These are phyloP conservation scores for Drosophila algonquin DNA, from an alignment of 2,888 invertebrate species.

Conservation along the genomic window DNA sequence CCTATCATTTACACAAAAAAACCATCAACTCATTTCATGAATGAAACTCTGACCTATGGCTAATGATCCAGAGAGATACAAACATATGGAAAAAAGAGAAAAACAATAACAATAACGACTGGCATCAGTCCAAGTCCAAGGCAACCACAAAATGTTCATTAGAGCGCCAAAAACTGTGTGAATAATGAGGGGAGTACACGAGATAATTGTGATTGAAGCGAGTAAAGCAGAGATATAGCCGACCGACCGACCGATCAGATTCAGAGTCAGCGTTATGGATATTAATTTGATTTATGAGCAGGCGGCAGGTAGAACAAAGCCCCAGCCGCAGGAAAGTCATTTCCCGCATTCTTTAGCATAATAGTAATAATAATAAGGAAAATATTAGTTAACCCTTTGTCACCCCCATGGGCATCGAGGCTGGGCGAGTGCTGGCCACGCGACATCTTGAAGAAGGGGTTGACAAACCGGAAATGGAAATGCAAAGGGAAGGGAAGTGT, in stretches of 20 bases:
- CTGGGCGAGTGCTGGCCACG: slow-evolving; percentile 75
- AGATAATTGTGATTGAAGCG: slow-evolving; percentile 48
- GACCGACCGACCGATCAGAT: slow-evolving; percentile 26
- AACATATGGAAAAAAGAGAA: slow-evolving; percentile 15
- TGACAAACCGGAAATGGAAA: slow-evolving; percentile 37
- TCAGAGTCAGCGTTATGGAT: slow-evolving; percentile 27
- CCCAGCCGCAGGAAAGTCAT: slow-evolving; percentile 40
- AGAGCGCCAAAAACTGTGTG: slow-evolving; percentile 53
- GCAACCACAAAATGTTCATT: slow-evolving; percentile 71
- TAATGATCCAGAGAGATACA: slow-evolving; percentile 67
- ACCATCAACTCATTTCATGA: slow-evolving; percentile 52
- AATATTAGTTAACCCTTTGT: slow-evolving; percentile 73
- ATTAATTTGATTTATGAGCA: slow-evolving; percentile 62
- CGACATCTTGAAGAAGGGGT: slow-evolving; percentile 67
- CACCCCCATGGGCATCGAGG: slow-evolving; percentile 19
- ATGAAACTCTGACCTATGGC: slow-evolving; percentile 56
- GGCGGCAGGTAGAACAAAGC: slow-evolving; percentile 44
- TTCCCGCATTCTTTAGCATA: slow-evolving; percentile 46
- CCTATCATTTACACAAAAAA: slow-evolving; percentile 18
- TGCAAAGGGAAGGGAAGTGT: slow-evolving; percentile 56
- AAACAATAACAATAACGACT: slow-evolving; percentile 9
- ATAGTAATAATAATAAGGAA: slow-evolving; percentile 41
- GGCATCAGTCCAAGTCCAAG: slow-evolving; percentile 31
- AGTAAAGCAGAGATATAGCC: background rate
- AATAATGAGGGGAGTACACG: slow-evolving; percentile 48